phyloP scores from a whole-genome alignment of 2,113 vertebrate genomes.

The Pedetes capensis region DNA sequence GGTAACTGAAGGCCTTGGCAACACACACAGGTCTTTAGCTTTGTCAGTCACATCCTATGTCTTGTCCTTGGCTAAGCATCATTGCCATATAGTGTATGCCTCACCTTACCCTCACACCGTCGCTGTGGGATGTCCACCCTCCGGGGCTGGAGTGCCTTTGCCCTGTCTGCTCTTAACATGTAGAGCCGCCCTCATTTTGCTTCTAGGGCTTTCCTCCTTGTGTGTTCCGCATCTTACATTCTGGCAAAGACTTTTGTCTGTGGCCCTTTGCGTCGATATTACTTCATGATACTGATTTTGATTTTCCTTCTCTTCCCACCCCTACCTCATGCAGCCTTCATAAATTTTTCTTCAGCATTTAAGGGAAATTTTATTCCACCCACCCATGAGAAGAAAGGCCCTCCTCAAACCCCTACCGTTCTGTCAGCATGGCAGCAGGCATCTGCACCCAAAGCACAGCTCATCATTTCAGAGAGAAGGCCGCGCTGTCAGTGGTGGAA shows the following conservation, averaged over 20 bases:
- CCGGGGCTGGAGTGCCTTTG: rapidly evolving
- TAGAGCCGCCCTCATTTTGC: rapidly evolving
- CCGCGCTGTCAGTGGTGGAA: rapidly evolving
- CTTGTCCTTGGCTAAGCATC: not conserved
- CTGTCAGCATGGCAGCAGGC: not conserved
- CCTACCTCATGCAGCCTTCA: not conserved
- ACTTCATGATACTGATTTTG: not conserved
- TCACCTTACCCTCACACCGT: rapidly evolving
- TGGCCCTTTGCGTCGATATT: rapidly evolving
- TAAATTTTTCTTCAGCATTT: not conserved
- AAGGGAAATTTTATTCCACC: not conserved
- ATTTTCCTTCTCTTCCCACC: not conserved
- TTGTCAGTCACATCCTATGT: not conserved
- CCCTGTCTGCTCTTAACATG: rapidly evolving
- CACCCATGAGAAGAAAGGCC: not conserved
- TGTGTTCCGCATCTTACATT: too few species aligned
- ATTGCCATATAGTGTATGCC: rapidly evolving
- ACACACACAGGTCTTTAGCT: not conserved
- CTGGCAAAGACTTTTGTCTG: too few species aligned
- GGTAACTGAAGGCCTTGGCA: not conserved
- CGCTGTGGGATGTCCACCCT: not conserved
- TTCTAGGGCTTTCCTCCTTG: too few species aligned
- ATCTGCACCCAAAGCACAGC: rapidly evolving
- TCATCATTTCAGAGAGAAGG: not conserved
- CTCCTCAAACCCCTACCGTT: not conserved